Percentiles rank a stretch among this genome's conserved stretches.
These are phyloP conservation scores for Lottia scabra DNA, from an alignment of 2,888 invertebrate species.

Conservation along the genomic window DNA sequence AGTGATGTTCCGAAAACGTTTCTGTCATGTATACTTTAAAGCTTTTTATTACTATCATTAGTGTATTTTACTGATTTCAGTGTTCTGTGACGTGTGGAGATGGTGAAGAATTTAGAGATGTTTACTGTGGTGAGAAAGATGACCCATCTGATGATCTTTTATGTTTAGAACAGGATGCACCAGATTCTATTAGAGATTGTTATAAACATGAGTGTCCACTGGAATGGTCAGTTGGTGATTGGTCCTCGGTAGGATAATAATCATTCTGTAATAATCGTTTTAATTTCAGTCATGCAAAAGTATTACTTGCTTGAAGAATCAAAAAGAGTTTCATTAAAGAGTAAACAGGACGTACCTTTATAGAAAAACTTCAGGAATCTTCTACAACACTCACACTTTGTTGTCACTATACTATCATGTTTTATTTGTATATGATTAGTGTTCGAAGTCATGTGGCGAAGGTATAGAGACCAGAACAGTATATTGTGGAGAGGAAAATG, in stretches of 20 bases:
- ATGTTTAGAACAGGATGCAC: conserved; percentile 13
- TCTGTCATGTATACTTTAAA: too few species aligned
- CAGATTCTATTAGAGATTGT: background rate
- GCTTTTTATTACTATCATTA: too few species aligned
- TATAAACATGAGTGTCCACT: conserved; percentile 19
- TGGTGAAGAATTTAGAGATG: conserved; percentile 19
- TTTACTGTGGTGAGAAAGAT: conserved; percentile 21
- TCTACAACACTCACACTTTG: too few species aligned
- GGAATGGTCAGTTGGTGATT: conserved; percentile 24
- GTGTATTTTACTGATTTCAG: background rate
- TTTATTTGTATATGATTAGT: too few species aligned
- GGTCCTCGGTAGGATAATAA: conserved; percentile 17
- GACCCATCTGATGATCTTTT: conserved; percentile 7
- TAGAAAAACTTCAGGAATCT: too few species aligned
- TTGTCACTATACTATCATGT: too few species aligned
- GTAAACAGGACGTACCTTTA: too few species aligned
- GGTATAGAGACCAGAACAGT: conserved; percentile 21
- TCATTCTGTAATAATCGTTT: too few species aligned
- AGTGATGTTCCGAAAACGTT: too few species aligned
- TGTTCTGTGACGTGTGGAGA: conserved; percentile 38
- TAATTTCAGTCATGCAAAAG: too few species aligned
- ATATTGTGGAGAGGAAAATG: conserved; percentile 19
- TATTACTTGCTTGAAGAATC: too few species aligned
- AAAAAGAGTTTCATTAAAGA: too few species aligned
- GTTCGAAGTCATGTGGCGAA: conserved; percentile 35